A percentile compares a stretch with the other conserved stretches of the same genome.
phyloP scores from a whole-genome alignment of 2,888 invertebrate species.

The Epiblema foenella region DNA sequence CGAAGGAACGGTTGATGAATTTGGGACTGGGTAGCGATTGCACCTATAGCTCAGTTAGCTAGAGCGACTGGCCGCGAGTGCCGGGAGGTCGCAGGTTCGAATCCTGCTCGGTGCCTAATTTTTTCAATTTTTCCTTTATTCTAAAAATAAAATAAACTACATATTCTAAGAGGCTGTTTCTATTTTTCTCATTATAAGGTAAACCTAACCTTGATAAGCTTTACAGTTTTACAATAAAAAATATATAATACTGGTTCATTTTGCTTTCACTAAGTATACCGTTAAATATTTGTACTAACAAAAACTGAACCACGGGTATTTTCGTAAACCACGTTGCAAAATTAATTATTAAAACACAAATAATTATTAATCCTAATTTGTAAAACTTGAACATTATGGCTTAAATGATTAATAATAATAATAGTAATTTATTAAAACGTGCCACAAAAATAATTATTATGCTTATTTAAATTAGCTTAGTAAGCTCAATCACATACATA shows the following conservation, averaged over 20 bases:
- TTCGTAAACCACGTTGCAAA: slow-evolving; percentile 52
- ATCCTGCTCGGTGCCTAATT: too few relatives aligned
- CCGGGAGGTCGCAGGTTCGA: too few relatives aligned
- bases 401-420: slow-evolving; percentile 54
- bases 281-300: slow-evolving; percentile 42
- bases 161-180: too few relatives aligned
- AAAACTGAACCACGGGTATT: slow-evolving; percentile 40
- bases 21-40: too few relatives aligned
- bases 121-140: too few relatives aligned
- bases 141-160: too few relatives aligned
- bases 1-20: too few relatives aligned
- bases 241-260: slow-evolving; percentile 12
- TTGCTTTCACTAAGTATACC: not conserved
- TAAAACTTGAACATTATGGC: slow-evolving; percentile 54
- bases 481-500: slow-evolving; percentile 65
- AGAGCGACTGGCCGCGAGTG: too few relatives aligned
- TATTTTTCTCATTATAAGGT: not conserved
- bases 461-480: slow-evolving; percentile 50
- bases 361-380: slow-evolving; percentile 64
- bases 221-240: not conserved
- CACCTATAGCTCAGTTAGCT: too few relatives aligned
- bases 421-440: slow-evolving; percentile 54
- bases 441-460: slow-evolving; percentile 57
- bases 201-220: not conserved
- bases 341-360: slow-evolving; percentile 50